These are phyloP conservation scores for Plumapathes pennacea DNA, from an alignment of 92 coral and sea anemone genomes.

Conservation along the genomic window DNA sequence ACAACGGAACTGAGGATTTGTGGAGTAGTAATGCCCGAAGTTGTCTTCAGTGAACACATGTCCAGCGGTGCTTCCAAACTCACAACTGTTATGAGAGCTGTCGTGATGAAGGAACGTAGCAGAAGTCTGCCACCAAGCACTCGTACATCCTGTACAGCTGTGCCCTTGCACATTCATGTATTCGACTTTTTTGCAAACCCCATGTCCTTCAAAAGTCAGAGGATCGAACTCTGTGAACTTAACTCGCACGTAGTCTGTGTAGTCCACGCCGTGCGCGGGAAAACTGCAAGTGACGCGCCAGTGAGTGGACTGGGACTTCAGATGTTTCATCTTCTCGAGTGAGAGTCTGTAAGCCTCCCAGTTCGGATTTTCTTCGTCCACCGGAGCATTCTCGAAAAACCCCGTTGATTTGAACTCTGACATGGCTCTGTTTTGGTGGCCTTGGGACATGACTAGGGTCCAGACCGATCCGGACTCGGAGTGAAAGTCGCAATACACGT, in stretches of 20 bases:
- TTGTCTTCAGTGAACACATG: slow-evolving; percentile 9
- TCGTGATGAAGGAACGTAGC: not conserved
- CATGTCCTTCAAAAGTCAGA: not conserved
- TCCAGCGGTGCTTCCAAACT: not conserved
- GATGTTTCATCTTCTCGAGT: slow-evolving; percentile 1
- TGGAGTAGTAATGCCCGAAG: not conserved
- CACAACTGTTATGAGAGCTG: not conserved
- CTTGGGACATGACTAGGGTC: slow-evolving; percentile 12
- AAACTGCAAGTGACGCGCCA: slow-evolving; percentile 23
- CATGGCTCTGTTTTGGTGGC: not conserved
- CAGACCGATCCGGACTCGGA: slow-evolving; percentile 16
- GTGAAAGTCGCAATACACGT: slow-evolving; percentile 4
- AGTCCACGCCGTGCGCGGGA: slow-evolving; percentile 4
- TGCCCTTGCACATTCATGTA: slow-evolving; percentile 10
- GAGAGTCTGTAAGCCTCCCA: slow-evolving; percentile 1
- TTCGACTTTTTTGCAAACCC: not conserved
- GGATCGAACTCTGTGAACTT: slow-evolving; percentile 7
- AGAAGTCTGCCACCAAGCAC: slow-evolving; percentile 8
- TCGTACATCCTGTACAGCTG: slow-evolving; percentile 5
- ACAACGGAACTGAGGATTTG: slow-evolving; percentile 9
- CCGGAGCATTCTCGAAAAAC: not conserved
- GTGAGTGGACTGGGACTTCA: slow-evolving; percentile 11
- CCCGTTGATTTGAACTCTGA: not conserved
- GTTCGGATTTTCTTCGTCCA: slow-evolving; percentile 10
- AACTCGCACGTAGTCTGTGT: slow-evolving; percentile 16